Conservation (phyloP, 1,140 invertebrate genomes). For the Macrobrachium rosenbergii region DNA sequence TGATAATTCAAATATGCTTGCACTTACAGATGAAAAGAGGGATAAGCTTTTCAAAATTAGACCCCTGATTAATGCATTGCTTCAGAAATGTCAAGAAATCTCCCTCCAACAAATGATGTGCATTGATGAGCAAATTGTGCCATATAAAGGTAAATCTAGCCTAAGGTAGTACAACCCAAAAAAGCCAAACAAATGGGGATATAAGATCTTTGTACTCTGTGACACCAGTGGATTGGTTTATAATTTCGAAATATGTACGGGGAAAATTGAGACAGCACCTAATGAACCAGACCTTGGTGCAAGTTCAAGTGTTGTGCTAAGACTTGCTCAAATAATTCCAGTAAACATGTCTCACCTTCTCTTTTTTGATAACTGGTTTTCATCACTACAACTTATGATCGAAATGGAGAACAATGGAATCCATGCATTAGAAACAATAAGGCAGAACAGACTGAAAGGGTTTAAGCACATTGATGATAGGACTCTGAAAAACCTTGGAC, state of each 20-base stretch:
- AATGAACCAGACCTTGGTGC: constrained; percentile 60
- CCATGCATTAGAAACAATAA: too few relatives aligned
- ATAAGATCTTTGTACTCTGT: constrained; percentile 63
- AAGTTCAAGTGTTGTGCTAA: constrained; percentile 64
- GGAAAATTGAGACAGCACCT: constrained; percentile 50
- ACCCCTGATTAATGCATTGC: constrained; percentile 29
- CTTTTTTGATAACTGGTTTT: constrained; percentile 66
- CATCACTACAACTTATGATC: constrained; percentile 37
- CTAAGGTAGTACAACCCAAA: constrained; percentile 63
- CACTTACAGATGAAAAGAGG: constrained; percentile 10
- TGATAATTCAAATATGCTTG: constrained; percentile 21
- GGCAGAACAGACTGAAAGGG: too few relatives aligned
- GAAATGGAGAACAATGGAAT: too few relatives aligned
- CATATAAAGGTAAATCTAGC: constrained; percentile 62
- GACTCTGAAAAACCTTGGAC: too few relatives aligned
- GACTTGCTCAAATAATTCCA: constrained; percentile 52
- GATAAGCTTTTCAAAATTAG: constrained; percentile 49
- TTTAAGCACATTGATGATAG: too few relatives aligned
- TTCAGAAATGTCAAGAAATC: constrained; percentile 27
- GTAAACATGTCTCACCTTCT: constrained; percentile 52
- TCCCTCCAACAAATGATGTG: constrained; percentile 35
- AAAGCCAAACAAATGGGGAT: constrained; percentile 67
- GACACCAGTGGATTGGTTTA: constrained; percentile 59
- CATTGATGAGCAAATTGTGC: constrained; percentile 63
- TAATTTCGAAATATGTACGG: constrained; percentile 66